Evolutionary conservation across 2,113 vertebrate genomes (phyloP).

Genomic region (Rhinolophus sinicus): DNA sequence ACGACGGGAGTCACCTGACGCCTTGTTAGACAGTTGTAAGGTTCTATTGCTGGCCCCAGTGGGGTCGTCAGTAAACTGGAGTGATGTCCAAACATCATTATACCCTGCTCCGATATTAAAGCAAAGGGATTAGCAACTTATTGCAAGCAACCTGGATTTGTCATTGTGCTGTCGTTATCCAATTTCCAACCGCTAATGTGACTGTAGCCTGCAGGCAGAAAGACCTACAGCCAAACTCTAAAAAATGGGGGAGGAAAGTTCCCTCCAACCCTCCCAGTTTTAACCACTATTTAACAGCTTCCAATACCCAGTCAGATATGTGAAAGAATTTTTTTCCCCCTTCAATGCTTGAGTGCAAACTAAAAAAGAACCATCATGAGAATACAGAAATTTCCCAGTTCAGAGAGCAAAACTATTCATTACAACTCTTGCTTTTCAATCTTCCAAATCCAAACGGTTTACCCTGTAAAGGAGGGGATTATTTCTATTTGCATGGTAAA

Average conservation of each 20-base stretch:
- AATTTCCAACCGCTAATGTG: slow-evolving; percentile 96
- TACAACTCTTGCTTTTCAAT: neutral
- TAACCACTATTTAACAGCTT: slow-evolving; percentile 73
- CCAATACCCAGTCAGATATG: slow-evolving; percentile 41
- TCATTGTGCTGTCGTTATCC: slow-evolving; percentile 99
- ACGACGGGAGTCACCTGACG: slow-evolving; percentile 91
- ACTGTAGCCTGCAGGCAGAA: slow-evolving; percentile 90
- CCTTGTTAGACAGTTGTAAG: slow-evolving; percentile 91
- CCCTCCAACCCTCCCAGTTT: slow-evolving; percentile 67
- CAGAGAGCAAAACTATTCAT: neutral
- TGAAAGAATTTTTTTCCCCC: slow-evolving; percentile 75
- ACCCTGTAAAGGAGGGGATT: neutral
- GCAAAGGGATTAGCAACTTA: slow-evolving; percentile 99
- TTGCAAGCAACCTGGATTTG: slow-evolving; percentile 99
- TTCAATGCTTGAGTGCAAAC: neutral
- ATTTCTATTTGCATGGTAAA: neutral
- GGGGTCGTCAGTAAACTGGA: slow-evolving; percentile 94
- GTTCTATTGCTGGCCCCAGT: slow-evolving; percentile 92
- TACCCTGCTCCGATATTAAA: slow-evolving; percentile 98
- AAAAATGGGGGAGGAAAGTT: slow-evolving; percentile 45
- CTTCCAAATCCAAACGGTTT: neutral
- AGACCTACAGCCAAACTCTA: slow-evolving; percentile 88
- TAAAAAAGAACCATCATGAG: neutral
- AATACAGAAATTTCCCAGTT: neutral
- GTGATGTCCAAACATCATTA: slow-evolving; percentile 97